Evolutionary conservation across 2,888 invertebrate genomes (phyloP).

Genomic region (Plagiodera versicolora): DNA sequence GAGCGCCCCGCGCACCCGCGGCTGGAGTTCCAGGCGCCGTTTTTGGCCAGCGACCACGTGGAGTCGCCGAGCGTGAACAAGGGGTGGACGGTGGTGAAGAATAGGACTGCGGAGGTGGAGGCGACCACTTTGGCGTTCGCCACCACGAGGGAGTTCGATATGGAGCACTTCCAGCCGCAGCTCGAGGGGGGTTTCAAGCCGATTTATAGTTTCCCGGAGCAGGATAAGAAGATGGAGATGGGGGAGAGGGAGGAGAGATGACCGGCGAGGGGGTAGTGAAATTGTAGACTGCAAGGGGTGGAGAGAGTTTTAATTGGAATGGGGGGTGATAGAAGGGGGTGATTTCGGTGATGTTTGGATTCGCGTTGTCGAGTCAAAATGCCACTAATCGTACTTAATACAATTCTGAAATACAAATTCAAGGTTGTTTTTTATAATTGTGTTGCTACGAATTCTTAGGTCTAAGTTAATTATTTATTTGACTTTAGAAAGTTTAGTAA

Average conservation of each 20-base stretch:
- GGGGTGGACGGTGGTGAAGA: conserved; percentile 65
- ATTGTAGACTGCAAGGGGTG: too few relatives aligned
- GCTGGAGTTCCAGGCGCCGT: conserved; percentile 68
- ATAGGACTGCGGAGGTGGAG: conserved; percentile 40
- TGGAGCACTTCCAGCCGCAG: conserved; percentile 69
- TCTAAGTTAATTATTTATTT: conserved; percentile 9
- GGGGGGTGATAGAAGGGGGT: neutral
- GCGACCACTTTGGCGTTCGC: conserved; percentile 47
- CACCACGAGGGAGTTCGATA: conserved; percentile 61
- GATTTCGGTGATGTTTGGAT: neutral
- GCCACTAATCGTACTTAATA: conserved; percentile 11
- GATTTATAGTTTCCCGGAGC: conserved; percentile 58
- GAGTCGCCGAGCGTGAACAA: conserved; percentile 54
- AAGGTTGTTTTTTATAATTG: conserved; percentile 18
- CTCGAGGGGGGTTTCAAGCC: conserved; percentile 71
- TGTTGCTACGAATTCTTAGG: conserved; percentile 1
- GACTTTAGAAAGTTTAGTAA: conserved; percentile 3
- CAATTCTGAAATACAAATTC: conserved; percentile 21
- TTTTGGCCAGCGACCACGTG: conserved; percentile 67
- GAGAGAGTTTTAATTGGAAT: too few relatives aligned
- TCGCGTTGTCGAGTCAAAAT: conserved; percentile 2
- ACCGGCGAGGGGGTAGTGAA: neutral
- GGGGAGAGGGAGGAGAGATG: conserved; percentile 36
- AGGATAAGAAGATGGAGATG: conserved; percentile 27
- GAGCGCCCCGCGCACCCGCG: conserved; percentile 39